These are phyloP conservation scores for Rafetus swinhoei DNA, from an alignment of 2,113 vertebrate genomes.

Conservation along the genomic window DNA sequence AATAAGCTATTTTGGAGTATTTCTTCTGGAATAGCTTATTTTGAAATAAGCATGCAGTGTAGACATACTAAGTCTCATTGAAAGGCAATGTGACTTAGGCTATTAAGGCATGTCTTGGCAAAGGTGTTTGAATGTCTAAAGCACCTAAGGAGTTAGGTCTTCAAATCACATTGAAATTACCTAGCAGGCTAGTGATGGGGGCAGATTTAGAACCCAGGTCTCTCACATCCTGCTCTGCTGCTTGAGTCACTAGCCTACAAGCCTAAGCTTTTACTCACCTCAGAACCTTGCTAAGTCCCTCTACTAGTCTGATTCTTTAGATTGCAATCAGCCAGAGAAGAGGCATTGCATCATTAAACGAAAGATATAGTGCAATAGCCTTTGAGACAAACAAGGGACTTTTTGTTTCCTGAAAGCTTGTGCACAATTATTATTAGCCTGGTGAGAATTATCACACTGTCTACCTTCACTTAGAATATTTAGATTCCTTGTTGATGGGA, in stretches of 20 bases:
- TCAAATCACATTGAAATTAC: not conserved
- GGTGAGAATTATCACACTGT: not conserved
- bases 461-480: constrained; percentile 8
- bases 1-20: too few species aligned
- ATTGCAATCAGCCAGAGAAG: not conserved
- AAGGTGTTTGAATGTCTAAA: constrained; percentile 1
- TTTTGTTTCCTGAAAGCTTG: accelerated
- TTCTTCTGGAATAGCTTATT: too few species aligned
- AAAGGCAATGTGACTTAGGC: not conserved
- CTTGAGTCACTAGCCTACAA: not conserved
- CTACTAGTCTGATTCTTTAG: not conserved
- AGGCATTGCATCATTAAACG: not conserved
- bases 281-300: not conserved
- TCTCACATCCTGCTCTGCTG: not conserved
- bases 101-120: constrained; percentile 20
- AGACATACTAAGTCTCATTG: not conserved
- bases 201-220: not conserved
- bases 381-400: not conserved
- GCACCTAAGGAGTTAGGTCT: constrained; percentile 18
- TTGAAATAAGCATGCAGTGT: not conserved
- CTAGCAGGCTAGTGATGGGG: constrained; percentile 19
- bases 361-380: not conserved
- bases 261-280: not conserved
- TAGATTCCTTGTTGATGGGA: constrained; percentile 9
- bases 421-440: not conserved